Evolutionary conservation across 2,888 invertebrate species (phyloP).

Genomic region (Acanthosoma haemorrhoidale): DNA sequence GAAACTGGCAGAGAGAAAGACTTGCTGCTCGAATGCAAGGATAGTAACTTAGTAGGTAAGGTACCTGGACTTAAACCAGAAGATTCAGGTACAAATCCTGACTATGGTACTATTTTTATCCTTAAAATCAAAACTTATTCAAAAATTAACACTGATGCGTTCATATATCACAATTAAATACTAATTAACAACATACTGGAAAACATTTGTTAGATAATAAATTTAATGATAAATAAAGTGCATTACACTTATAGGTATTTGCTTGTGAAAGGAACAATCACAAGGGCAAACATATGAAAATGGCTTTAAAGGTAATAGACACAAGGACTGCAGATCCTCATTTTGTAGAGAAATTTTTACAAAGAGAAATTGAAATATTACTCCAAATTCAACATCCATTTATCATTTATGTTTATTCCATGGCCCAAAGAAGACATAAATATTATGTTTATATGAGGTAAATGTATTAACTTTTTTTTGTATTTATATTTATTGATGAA

Average conservation of each 20-base stretch:
- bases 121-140: too few species aligned
- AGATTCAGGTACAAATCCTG: too few species aligned
- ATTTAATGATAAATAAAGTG: too few species aligned
- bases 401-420: not conserved
- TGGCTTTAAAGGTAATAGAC: slow-evolving; percentile 18
- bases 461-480: not conserved
- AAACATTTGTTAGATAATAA: too few species aligned
- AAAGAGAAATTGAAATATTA: slow-evolving; percentile 17
- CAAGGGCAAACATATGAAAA: not conserved
- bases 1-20: too few species aligned
- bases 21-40: too few species aligned
- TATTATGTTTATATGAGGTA: slow-evolving; percentile 23
- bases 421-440: not conserved
- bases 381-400: not conserved
- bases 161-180: too few species aligned
- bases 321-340: not conserved
- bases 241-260: not conserved
- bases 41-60: too few species aligned
- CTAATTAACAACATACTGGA: too few species aligned
- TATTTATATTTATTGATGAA: not conserved
- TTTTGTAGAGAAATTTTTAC: slow-evolving; percentile 17
- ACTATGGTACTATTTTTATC: too few species aligned
- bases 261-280: not conserved
- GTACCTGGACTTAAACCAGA: too few species aligned
- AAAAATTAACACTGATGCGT: too few species aligned